Evolutionary conservation across 2,797 vertebrate species (phyloP), one percentile per base, ranked within the genome.

Genomic region (Cygnus olor): DNA sequence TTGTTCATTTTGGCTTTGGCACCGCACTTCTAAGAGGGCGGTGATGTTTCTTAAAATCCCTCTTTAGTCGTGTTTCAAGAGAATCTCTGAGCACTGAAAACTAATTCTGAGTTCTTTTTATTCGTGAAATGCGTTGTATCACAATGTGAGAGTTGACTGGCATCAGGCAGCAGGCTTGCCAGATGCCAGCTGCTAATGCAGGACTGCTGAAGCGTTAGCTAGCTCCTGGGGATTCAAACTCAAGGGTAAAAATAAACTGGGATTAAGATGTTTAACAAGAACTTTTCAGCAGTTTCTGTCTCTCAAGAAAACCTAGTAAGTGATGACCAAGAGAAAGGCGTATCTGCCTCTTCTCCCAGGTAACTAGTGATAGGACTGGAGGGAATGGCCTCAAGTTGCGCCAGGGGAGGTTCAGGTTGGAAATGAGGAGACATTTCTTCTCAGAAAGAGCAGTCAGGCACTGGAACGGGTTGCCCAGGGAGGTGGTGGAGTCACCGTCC

Each of bases 101-200:
- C 8, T 4, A 68, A 71, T 36, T 32, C 57, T 54, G 6, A 27
- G 2, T 70, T 73, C 2, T 7, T 74, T 51, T 47, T 49, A 13
- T 51, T 56, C 32, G 18, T 38, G 57, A 53, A 68, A 61, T 42
- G 24, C 9, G 8, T 47, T 4, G 5, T 38, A 38, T 27, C 0
- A 1, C 9, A 25, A 10, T 0, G 2, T 27, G 44, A 74, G 53
- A 73, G 78, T 10, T 0, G 3, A 19, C 36, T 14, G 13, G 53
- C 30, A 19, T 42, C 27, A 44, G 70, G 60, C 49, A 44, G 25
- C 51, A 0, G 2, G 24, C n/a, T 60, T 82, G 85, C 51, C 44
- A 47, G n/a, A 19, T 20, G n/a, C 38, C 1, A 5, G 61, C 76
- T 83, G 72, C 80, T 79, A 3, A 51, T 2, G 2, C 34, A 3